Conservation (phyloP, 2,888 invertebrate species). For the Cosmia pyralina region DNA sequence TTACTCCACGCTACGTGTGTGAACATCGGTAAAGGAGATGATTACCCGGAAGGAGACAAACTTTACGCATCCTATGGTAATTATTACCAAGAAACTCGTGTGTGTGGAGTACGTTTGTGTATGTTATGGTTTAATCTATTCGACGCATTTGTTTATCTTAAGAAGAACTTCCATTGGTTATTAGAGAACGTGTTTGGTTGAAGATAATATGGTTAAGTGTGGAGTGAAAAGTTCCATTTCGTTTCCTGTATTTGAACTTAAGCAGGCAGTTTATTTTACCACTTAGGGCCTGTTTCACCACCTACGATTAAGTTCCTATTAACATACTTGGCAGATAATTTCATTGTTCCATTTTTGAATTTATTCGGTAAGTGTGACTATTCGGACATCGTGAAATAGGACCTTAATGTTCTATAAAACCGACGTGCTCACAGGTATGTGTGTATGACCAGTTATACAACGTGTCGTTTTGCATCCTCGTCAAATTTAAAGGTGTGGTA, state of each 20-base stretch:
- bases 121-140: slow-evolving; percentile 17
- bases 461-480: too few species aligned
- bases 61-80: slow-evolving; percentile 33
- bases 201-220: neutral
- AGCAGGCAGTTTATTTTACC: too few species aligned
- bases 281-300: too few species aligned
- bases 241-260: neutral
- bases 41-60: slow-evolving; percentile 13
- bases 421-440: too few species aligned
- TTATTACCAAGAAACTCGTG: slow-evolving; percentile 19
- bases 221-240: neutral
- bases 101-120: neutral
- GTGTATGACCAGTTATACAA: too few species aligned
- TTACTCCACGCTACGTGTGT: slow-evolving; percentile 39
- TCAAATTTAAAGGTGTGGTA: too few species aligned
- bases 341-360: too few species aligned
- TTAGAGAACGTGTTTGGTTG: neutral
- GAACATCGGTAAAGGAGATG: slow-evolving; percentile 22
- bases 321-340: too few species aligned
- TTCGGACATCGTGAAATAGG: too few species aligned
- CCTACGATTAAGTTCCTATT: too few species aligned
- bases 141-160: slow-evolving; percentile 47
- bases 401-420: too few species aligned
- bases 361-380: too few species aligned
- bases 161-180: neutral